Base-by-base conservation (phyloP, 1,140 invertebrate species). In the Teleogryllus occipitalis region DNA sequence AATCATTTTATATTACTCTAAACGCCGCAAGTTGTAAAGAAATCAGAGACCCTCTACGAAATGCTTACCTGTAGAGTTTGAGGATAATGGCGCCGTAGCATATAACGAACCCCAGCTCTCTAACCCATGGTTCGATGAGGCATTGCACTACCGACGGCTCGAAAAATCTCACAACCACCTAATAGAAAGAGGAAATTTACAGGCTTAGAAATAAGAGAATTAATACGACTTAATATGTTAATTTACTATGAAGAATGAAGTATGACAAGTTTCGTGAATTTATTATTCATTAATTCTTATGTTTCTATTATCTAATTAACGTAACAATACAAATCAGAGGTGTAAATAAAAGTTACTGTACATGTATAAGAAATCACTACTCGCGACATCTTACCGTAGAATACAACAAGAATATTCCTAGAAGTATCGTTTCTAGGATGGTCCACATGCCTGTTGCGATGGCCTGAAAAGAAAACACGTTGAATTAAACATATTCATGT, bases 11-110 rank as follows among this genome's bases (percentile, higher is more conserved):
- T 5, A 39, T 39, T 39, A 2, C 27, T 39, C 27, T 39, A 39
- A 39, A 5, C 5, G 27, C 27, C 27, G 5, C 27, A 39, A 39
- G 27, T 39, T 5, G 27, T 5, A 5, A 5, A 39, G 27, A 39
- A 39, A 2, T 39, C 27, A 1, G 27, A 39, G 27, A 39, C 27
- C 27, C 27, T 39, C 1, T 39, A 39, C 27, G 27, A 39, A 39
- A 39, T 5, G 1, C 82, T 86, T 83, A 94, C 85, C 95, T 93
- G 88, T 97, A 97, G 18, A 97, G 88, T 85, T 97, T 96, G 78
- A 98, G 88, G 78, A 96, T 91, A 65, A 98, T 93, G 18, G 94
- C 93, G 22, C 96, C 96, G 86, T 97, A 98, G 84, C 94, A 95
- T 75, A 96, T 91, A 74, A 95, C 92, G 86, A 97, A 98, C 21